phyloP scores from a whole-genome alignment of 2,888 invertebrate species.

The Tortrix viridana region DNA sequence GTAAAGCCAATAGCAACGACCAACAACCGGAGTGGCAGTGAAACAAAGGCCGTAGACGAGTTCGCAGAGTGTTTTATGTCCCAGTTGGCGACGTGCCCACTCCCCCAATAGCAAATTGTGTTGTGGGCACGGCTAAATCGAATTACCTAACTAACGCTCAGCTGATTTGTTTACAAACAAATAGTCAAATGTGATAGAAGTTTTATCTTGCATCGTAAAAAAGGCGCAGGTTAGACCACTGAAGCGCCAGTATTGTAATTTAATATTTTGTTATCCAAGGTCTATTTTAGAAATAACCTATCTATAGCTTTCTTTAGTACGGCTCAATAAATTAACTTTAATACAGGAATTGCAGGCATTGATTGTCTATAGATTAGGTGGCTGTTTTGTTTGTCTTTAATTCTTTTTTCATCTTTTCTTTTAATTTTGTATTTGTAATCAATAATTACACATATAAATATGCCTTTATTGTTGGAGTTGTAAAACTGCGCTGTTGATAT shows the following conservation, averaged over 20 bases:
- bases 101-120: constrained; percentile 18
- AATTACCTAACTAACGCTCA: constrained; percentile 32
- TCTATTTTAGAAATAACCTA: too few relatives aligned
- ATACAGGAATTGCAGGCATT: too few relatives aligned
- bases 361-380: too few relatives aligned
- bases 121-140: constrained; percentile 20
- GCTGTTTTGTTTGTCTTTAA: too few relatives aligned
- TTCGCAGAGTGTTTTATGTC: constrained; percentile 2
- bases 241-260: not conserved
- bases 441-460: too few relatives aligned
- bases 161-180: constrained; percentile 34
- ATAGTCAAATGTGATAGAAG: constrained; percentile 7
- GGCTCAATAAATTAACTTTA: too few relatives aligned
- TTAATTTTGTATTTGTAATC: too few relatives aligned
- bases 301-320: too few relatives aligned
- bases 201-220: constrained; percentile 8
- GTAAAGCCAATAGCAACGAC: constrained; percentile 6
- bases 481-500: not conserved
- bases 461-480: too few relatives aligned
- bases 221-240: not conserved
- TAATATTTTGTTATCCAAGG: too few relatives aligned
- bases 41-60: constrained; percentile 26
- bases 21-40: constrained; percentile 11
- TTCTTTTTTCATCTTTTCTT: too few relatives aligned
- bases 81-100: constrained; percentile 30